phyloP scores from a whole-genome alignment of 2,113 vertebrate species.

The Pipra filicauda region DNA sequence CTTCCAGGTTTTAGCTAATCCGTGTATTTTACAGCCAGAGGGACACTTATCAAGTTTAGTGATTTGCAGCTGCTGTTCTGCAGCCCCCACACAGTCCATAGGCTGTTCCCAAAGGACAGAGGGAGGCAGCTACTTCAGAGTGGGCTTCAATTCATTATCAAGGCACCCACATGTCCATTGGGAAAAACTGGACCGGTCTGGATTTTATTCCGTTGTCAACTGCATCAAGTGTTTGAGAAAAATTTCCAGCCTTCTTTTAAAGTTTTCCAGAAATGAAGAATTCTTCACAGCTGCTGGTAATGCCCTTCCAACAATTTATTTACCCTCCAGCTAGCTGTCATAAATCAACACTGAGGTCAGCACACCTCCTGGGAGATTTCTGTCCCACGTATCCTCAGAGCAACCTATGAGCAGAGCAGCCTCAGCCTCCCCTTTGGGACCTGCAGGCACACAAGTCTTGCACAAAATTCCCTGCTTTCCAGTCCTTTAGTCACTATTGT shows the following conservation, averaged over 20 bases:
- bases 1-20: background rate
- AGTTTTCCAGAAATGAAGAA: background rate
- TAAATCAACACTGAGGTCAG: background rate
- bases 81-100: background rate
- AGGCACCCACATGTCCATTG: background rate
- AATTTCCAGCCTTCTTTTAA: background rate
- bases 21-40: background rate
- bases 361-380: background rate
- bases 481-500: fast-evolving
- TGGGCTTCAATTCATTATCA: background rate
- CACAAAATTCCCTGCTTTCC: background rate
- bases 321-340: background rate
- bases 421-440: background rate
- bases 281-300: background rate
- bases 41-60: background rate
- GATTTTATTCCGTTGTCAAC: background rate
- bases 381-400: background rate
- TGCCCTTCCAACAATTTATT: background rate
- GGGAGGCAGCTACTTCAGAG: background rate
- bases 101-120: background rate
- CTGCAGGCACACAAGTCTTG: background rate
- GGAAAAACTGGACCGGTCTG: background rate
- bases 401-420: background rate
- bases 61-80: background rate
- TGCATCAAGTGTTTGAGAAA: background rate